Base-by-base conservation (phyloP, 2,797 vertebrate species). In the Pyrocephalus nanus region DNA sequence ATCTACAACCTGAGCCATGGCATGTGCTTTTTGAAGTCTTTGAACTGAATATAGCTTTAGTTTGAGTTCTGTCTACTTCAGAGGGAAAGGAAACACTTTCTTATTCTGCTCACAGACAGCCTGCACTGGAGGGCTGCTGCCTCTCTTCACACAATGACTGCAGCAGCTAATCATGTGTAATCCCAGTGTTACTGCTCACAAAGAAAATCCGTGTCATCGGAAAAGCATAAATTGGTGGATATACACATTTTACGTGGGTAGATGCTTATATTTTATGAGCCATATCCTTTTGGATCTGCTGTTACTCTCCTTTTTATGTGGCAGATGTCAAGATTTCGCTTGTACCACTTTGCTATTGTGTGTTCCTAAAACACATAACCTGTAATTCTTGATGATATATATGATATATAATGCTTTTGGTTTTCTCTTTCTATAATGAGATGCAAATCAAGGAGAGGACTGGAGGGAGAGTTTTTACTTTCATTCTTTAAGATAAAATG, bases 21-120 rank as follows among this genome's bases (percentile, higher is more conserved):
- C 73, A 74, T 45, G 40, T 80, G 85, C 58, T 90, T 82, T 96
- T 91, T 96, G 90, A 96, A 95, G 84, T 86, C 71, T 94, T 91
- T 87, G 91, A 95, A 57, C 64, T 94, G 86, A 86, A 83, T 92
- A 43, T 55, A 83, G 78, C 75, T 94, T 80, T 90, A 89, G 61
- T 88, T 92, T 92, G 72, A 94, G 82, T 61, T 86, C 78, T 88
- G 58, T 53, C 88, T 96, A 15, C 78, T 94, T 93, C 90, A 85
- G 92, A 95, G 73, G 69, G 36, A 84, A 89, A 58, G 57, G 67
- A 84, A 90, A 47, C 38, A 22, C 69, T 94, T 94, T 74, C 32
- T 48, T 88, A 61, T 90, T 92, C 86, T 83, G 62, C 70, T 91
- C 86, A 93, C 93, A 96, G 84, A 29, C 74, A 92, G 58, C 60